Evolutionary conservation across 37 sponge, comb jelly and placozoan genomes (phyloP).

Genomic region (Theonella swinhoei): DNA sequence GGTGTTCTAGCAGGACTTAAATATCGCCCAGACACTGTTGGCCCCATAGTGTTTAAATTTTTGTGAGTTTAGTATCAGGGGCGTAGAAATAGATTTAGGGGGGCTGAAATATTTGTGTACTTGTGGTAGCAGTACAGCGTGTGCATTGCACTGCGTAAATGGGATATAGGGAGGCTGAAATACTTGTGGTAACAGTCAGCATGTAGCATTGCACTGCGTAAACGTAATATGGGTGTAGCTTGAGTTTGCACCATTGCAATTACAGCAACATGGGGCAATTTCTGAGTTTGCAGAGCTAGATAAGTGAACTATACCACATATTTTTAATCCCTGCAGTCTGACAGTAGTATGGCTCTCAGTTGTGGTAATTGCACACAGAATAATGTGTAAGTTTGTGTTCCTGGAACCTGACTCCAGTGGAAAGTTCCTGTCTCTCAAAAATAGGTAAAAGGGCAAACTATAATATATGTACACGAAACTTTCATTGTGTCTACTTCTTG

Average conservation of each 20-base stretch:
- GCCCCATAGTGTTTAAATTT: background rate
- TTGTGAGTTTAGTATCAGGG: background rate
- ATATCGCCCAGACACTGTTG: background rate
- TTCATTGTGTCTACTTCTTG: background rate
- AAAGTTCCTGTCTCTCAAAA: slow-evolving; percentile 1
- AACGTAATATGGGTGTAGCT: too few species aligned
- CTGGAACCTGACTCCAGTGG: background rate
- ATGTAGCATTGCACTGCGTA: too few species aligned
- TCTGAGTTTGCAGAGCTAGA: too few species aligned
- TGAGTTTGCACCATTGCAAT: too few species aligned
- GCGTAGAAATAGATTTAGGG: too few species aligned
- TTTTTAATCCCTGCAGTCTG: background rate
- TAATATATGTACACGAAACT: background rate
- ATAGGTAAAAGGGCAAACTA: background rate
- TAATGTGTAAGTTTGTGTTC: background rate
- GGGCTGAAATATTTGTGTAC: too few species aligned
- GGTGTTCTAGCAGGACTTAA: background rate
- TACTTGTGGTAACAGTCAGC: too few species aligned
- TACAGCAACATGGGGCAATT: too few species aligned
- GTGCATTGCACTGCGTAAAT: too few species aligned
- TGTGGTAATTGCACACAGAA: background rate
- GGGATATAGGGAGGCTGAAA: too few species aligned
- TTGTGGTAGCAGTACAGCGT: too few species aligned
- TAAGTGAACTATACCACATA: background rate
- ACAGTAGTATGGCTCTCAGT: background rate